A percentile compares a stretch with the other conserved stretches of the same genome.
Conservation (phyloP, 1,140 invertebrate genomes). For the Halotydeus destructor region DNA sequence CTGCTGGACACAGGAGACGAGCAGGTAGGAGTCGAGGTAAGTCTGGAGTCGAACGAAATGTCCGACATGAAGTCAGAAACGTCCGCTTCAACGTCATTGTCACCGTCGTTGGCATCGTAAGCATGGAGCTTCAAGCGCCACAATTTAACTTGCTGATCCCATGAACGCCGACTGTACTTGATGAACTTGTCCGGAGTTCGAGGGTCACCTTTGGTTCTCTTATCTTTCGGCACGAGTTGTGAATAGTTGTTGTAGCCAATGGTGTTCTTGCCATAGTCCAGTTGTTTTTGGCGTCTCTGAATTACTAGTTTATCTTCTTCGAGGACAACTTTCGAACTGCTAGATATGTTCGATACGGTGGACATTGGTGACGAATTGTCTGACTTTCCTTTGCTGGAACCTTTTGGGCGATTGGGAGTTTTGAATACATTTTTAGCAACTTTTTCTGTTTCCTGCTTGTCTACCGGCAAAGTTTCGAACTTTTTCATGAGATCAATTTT, state of each 20-base stretch:
- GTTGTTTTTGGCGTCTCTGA: conserved; percentile 64
- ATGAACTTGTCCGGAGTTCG: conserved; percentile 61
- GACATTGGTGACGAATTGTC: background rate
- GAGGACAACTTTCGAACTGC: background rate
- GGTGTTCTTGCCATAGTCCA: conserved; percentile 87
- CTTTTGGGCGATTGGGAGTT: background rate
- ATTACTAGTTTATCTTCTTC: conserved; percentile 51
- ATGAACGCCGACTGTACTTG: conserved; percentile 70
- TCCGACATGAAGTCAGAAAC: too few species aligned
- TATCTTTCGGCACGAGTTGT: conserved; percentile 39
- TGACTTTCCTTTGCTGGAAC: background rate
- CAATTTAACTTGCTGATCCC: conserved; percentile 56
- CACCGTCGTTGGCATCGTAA: conserved; percentile 35
- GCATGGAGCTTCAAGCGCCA: conserved; percentile 65
- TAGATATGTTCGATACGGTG: background rate
- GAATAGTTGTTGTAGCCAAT: conserved; percentile 60
- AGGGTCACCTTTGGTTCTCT: conserved; percentile 47
- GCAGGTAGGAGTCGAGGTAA: too few species aligned
- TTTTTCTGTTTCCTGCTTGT: background rate
- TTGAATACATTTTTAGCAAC: background rate
- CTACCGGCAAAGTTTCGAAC: background rate
- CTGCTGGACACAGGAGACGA: too few species aligned
- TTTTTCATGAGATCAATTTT: background rate
- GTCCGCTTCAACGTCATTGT: too few species aligned
- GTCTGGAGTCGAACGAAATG: too few species aligned